Evolutionary conservation across 2,113 vertebrate species (phyloP).

Genomic region (Platysternon megacephalum): DNA sequence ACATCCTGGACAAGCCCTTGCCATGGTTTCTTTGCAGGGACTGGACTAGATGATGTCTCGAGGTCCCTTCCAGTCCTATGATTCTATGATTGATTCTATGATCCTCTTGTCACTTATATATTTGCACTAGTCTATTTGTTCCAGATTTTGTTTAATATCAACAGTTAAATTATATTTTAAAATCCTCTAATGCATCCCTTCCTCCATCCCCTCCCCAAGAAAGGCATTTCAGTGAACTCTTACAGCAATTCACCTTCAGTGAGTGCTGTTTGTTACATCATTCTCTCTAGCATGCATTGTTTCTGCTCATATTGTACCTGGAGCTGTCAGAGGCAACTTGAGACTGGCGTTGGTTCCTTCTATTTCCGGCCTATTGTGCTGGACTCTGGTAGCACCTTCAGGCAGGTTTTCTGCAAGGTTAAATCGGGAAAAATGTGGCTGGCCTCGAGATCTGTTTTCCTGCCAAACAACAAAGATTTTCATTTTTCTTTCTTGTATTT

Average conservation of each 20-base stretch:
- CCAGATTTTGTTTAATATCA: fast-evolving
- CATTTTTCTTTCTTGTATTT: not conserved
- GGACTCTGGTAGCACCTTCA: constrained; percentile 71
- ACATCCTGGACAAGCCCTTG: not conserved
- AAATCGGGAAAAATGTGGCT: constrained; percentile 71
- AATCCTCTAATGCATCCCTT: not conserved
- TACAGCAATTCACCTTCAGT: not conserved
- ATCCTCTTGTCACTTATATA: not conserved
- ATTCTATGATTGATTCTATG: not conserved
- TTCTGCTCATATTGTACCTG: constrained; percentile 76
- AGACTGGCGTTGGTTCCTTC: constrained; percentile 70
- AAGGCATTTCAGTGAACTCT: not conserved
- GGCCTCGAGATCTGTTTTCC: constrained; percentile 80
- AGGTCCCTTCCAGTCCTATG: not conserved
- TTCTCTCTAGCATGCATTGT: not conserved
- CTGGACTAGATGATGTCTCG: not conserved
- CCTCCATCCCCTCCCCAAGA: not conserved
- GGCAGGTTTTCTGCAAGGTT: constrained; percentile 78
- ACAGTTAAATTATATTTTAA: not conserved
- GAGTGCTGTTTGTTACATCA: not conserved
- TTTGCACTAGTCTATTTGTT: not conserved
- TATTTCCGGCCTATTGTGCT: constrained; percentile 75
- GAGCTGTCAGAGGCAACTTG: constrained; percentile 87
- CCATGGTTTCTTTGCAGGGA: no score
- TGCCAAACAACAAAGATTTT: constrained; percentile 57